A percentile compares a stretch with the other conserved stretches of the same genome.
These are phyloP conservation scores for Hippocampus barbouri DNA, from an alignment of 2,113 vertebrate species.

Conservation along the genomic window DNA sequence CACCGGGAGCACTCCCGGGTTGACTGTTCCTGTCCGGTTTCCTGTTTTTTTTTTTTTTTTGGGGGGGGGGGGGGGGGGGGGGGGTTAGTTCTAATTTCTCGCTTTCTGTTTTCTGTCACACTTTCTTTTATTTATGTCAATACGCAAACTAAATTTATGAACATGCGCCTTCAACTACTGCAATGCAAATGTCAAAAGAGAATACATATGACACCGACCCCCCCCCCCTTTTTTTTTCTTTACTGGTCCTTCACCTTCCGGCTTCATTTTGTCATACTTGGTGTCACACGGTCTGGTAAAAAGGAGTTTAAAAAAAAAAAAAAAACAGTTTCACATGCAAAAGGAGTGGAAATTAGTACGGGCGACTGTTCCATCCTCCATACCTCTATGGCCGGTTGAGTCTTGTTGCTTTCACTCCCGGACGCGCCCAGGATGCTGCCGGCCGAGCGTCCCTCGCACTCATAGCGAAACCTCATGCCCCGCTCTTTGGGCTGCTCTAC, in stretches of 20 bases:
- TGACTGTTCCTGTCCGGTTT: no score
- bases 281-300: not conserved
- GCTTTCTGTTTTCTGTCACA: no score
- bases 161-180: no score
- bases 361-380: not conserved
- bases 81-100: no score
- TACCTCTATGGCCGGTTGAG: conserved; percentile 83
- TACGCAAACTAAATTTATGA: no score
- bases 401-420: conserved; percentile 84
- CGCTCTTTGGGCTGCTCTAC: conserved; percentile 90
- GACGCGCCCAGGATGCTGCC: conserved; percentile 87
- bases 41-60: no score
- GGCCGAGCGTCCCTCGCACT: conserved; percentile 87
- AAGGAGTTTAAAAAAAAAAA: conserved; percentile 17
- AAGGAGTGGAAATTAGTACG: not conserved
- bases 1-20: no score
- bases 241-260: conserved; percentile 27
- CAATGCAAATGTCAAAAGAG: no score
- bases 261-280: conserved; percentile 8
- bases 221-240: not conserved
- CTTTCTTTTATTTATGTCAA: no score
- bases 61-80: no score
- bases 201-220: no score
- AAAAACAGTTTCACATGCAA: conserved; percentile 6
- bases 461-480: conserved; percentile 91